Conservation (phyloP, 2,113 vertebrate species). For the Alligator mississippiensis region DNA sequence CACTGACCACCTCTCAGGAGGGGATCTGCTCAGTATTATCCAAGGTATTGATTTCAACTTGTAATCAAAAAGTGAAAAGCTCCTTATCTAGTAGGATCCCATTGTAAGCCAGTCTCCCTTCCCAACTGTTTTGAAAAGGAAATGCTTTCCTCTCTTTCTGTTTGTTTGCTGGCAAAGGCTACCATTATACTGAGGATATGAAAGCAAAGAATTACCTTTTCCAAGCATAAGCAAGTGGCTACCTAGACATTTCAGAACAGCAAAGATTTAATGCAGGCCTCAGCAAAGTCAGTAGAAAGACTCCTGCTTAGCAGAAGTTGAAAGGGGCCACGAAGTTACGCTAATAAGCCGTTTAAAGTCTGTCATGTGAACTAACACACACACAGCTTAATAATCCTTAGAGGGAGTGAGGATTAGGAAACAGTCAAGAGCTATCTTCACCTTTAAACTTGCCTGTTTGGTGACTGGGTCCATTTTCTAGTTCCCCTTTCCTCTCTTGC, state of each 20-base stretch:
- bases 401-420: not conserved
- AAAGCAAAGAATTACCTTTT: not conserved
- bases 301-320: not conserved
- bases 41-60: not conserved
- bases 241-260: not conserved
- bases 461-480: not conserved
- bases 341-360: too few species aligned
- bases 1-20: not conserved
- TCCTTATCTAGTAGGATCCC: not conserved
- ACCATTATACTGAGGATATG: not conserved
- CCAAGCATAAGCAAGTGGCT: too few species aligned
- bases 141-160: not conserved
- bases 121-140: not conserved
- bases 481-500: not conserved
- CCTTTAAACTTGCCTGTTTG: accelerated
- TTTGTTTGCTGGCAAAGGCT: not conserved
- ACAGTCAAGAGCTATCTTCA: not conserved
- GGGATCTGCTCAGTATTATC: not conserved
- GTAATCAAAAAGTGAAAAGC: not conserved
- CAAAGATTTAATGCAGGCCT: not conserved
- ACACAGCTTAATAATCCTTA: not conserved
- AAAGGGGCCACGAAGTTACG: not conserved
- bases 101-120: not conserved
- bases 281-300: not conserved
- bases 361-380: not conserved